Percentiles rank a stretch among this genome's conserved stretches.
These are phyloP conservation scores for Myotis findleyi DNA, from an alignment of 2,797 vertebrate genomes.

Conservation along the genomic window DNA sequence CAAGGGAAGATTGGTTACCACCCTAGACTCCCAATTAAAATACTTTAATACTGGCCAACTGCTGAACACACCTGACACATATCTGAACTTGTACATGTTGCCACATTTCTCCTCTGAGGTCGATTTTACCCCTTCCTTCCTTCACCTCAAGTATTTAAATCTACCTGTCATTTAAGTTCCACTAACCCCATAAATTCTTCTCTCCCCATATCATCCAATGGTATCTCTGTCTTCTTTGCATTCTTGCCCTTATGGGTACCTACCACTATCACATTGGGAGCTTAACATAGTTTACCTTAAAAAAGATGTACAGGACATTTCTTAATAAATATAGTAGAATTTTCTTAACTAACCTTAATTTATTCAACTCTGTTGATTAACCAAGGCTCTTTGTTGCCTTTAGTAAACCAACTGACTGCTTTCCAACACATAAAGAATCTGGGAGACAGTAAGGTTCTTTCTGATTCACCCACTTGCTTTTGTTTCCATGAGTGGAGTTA, in stretches of 20 bases:
- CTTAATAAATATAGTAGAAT: background rate
- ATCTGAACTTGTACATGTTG: background rate
- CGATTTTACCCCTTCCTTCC: background rate
- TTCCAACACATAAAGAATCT: background rate
- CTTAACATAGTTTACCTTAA: background rate
- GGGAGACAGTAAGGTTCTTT: background rate
- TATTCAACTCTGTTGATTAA: background rate
- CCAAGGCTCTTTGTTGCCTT: background rate
- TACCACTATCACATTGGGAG: background rate
- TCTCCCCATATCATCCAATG: background rate
- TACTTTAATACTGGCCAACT: background rate
- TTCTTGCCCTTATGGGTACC: background rate
- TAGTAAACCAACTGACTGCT: background rate
- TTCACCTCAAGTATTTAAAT: background rate
- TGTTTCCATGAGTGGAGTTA: background rate
- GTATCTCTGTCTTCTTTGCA: background rate
- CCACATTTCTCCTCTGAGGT: background rate
- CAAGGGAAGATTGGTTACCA: background rate
- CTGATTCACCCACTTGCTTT: background rate
- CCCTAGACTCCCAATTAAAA: background rate
- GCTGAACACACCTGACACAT: background rate
- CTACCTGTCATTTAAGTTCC: background rate
- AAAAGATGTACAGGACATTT: background rate
- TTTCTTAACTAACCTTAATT: constrained; percentile 25
- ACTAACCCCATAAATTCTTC: background rate